Conservation (phyloP, 1,140 invertebrate genomes). For the Megathymus violae region DNA sequence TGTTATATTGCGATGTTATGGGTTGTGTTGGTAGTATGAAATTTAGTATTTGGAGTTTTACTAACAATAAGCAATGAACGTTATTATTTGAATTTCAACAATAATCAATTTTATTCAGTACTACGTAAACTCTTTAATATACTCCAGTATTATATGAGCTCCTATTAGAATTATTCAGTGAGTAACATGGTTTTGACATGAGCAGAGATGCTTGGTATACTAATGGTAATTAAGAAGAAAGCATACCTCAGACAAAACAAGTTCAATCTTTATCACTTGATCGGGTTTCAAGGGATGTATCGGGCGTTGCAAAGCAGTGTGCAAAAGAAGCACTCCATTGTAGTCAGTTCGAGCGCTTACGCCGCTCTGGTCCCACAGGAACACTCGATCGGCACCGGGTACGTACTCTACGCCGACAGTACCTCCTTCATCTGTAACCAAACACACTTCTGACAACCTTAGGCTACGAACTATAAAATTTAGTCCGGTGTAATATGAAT, state of each 20-base stretch:
- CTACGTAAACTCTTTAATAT: conserved; percentile 3
- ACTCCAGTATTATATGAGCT: background rate
- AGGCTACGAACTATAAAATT: conserved; percentile 30
- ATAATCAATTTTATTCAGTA: conserved; percentile 12
- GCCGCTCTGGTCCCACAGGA: conserved; percentile 91
- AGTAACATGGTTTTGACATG: background rate
- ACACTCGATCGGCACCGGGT: conserved; percentile 90
- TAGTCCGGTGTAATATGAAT: conserved; percentile 57
- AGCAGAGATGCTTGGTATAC: too few species aligned
- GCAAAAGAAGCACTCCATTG: conserved; percentile 94
- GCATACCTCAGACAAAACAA: conserved; percentile 92
- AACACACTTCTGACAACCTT: conserved; percentile 35
- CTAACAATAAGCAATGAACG: too few species aligned
- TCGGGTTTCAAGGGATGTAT: conserved; percentile 87
- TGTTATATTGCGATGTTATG: too few species aligned
- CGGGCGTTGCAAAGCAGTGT: conserved; percentile 93
- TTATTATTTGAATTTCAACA: too few species aligned
- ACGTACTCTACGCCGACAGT: conserved; percentile 87
- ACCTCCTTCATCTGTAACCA: conserved; percentile 68
- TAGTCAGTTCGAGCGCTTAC: conserved; percentile 94
- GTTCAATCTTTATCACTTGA: conserved; percentile 91
- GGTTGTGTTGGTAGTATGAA: background rate
- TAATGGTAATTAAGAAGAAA: conserved; percentile 20
- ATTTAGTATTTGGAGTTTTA: background rate
- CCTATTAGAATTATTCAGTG: background rate